Conservation (phyloP, 2,113 vertebrate species). For the Cyprinodon tularosa region DNA sequence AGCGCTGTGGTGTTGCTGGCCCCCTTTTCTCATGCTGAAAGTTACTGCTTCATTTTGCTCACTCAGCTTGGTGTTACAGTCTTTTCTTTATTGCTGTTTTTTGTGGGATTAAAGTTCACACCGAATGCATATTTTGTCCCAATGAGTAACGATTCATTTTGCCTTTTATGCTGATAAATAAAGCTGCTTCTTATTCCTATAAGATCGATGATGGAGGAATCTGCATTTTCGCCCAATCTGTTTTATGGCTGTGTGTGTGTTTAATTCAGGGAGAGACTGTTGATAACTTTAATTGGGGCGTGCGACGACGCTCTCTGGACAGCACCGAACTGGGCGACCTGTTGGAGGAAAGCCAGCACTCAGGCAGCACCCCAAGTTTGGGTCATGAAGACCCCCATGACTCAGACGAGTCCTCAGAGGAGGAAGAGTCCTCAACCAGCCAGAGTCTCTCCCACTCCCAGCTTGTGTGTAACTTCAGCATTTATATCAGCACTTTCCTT, state of each 20-base stretch:
- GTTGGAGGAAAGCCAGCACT: slow-evolving; percentile 94
- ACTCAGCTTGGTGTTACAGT: slow-evolving; percentile 56
- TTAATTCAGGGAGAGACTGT: slow-evolving; percentile 91
- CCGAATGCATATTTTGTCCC: slow-evolving; percentile 40
- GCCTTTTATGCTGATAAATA: slow-evolving; percentile 59
- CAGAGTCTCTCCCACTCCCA: slow-evolving; percentile 92
- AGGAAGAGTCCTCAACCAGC: slow-evolving; percentile 93
- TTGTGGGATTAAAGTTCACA: slow-evolving; percentile 11
- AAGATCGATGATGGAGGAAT: neutral
- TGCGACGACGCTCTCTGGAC: slow-evolving; percentile 95
- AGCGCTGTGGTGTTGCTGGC: slow-evolving; percentile 61
- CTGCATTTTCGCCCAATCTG: slow-evolving; percentile 6
- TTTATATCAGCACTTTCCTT: slow-evolving; percentile 6
- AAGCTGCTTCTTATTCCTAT: slow-evolving; percentile 23
- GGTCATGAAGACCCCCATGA: slow-evolving; percentile 90
- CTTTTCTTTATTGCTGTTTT: slow-evolving; percentile 37
- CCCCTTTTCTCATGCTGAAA: slow-evolving; percentile 40
- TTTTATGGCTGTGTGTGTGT: slow-evolving; percentile 33
- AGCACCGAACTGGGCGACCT: slow-evolving; percentile 95
- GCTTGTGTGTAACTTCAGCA: slow-evolving; percentile 82
- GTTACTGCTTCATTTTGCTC: slow-evolving; percentile 50
- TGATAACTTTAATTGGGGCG: slow-evolving; percentile 99
- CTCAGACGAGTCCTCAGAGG: slow-evolving; percentile 95
- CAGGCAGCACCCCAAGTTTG: slow-evolving; percentile 91
- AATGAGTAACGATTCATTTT: slow-evolving; percentile 55